Base-by-base conservation (phyloP, 2,797 vertebrate species). In the Champsocephalus esox region DNA sequence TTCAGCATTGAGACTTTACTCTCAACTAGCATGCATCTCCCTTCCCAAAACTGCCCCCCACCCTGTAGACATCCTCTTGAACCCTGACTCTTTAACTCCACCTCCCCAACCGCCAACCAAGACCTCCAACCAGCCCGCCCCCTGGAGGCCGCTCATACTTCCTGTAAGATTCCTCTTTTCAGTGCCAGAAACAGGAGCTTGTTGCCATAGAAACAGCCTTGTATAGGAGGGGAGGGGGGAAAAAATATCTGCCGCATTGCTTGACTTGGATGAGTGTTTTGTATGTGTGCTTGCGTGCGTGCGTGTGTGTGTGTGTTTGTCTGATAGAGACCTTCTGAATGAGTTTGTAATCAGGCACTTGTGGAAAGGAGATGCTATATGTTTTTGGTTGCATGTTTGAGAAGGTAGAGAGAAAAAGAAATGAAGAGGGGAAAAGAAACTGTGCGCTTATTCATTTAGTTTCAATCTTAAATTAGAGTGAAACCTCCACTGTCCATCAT, bases 201-300 rank as follows among this genome's bases (percentile, higher is more conserved):
- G 95, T 95, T 95, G 93, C 94, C 83, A 95, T 94, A 93, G 95
- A 94, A 94, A 96, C 95, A 94, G 88, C 85, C 89, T 92, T 87
- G 91, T 89, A 87, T 85, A 76, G 80, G 44, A 81, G 46, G 82
- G 82, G 75, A 65, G 63, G 77, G 61, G 70, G 54, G 32, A 41
- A 16, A 32, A 57, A 67, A 79, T 82, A 87, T 91, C 89, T 95
- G 93, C 93, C 89, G 94, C 94, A 95, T 93, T 94, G 93, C 93
- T 90, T 76, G 91, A 92, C 90, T 91, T 89, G 87, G 84, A 85
- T 86, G 82, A 87, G 83, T 84, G 86, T 90, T 93, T 91, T 81
- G 82, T 81, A 72, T 75, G 76, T 82, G 70, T 46, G 64, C 38
- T 60, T 49, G 48, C 16, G 14, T 9, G 11, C 12, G 24, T 28